phyloP scores from a whole-genome alignment of 1,140 invertebrate genomes.

The Megalonaias nervosa region DNA sequence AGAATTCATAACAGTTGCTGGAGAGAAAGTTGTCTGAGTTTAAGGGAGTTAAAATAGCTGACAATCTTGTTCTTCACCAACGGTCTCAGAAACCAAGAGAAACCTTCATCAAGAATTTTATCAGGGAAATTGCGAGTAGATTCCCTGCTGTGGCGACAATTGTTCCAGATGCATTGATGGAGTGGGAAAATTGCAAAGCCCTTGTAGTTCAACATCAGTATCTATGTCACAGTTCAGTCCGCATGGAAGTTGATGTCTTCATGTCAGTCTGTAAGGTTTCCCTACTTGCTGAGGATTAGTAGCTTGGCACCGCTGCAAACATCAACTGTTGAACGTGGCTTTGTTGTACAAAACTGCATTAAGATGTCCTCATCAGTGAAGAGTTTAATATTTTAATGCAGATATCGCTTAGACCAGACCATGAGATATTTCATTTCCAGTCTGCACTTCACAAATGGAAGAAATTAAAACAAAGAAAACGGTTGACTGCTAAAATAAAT shows the following conservation, averaged over 20 bases:
- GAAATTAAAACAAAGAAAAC: no score
- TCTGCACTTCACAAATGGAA: no score
- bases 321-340: no score
- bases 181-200: constrained; percentile 19
- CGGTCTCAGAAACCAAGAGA: not conserved
- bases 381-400: no score
- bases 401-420: no score
- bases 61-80: not conserved
- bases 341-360: no score
- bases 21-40: not conserved
- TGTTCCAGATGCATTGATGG: constrained; percentile 4
- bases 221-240: constrained; percentile 6
- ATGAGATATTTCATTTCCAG: no score
- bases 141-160: constrained; percentile 8
- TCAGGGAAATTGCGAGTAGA: constrained; percentile 1
- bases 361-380: no score
- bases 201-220: constrained; percentile 11
- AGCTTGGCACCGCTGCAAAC: not conserved
- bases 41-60: constrained; percentile 2
- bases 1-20: constrained; percentile 4
- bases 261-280: constrained; percentile 1
- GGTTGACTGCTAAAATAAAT: no score
- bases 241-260: constrained; percentile 4
- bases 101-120: not conserved
- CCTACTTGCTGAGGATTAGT: constrained; percentile 5